Base-by-base conservation (phyloP, 2,113 vertebrate genomes). In the Vireo altiloquus region DNA sequence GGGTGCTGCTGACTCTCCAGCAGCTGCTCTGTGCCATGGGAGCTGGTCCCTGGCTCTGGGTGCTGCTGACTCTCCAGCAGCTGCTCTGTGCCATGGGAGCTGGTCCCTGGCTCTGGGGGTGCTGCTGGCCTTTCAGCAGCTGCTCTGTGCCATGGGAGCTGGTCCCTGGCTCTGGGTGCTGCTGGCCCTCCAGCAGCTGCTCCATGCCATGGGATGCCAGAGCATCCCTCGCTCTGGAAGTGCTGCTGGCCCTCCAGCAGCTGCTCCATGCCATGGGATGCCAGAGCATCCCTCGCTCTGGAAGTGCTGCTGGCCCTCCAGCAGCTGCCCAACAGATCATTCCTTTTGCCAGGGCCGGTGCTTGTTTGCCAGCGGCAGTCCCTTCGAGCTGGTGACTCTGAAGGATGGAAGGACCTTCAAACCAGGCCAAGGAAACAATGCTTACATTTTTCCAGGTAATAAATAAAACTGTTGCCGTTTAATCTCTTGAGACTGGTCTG, bases 351-450 rank as follows among this genome's bases (percentile, higher is more conserved):
- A 99, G 99, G 99, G 99, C 19, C 97, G 98, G 12, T 99, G 99
- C 97, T 96, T 99, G 70, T 99, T 99, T 97, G 99, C 99, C 82
- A 99, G 99, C 10, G 99, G 99, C 44, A 99, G 99, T 84, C 99
- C 99, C 1, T 99, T 99, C 11, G 98, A 93, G 53, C 98, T 98
- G 7, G 99, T 99, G 78, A 99, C 97, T 59, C 97, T 99, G 70
- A 97, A 94, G 30, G 98, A 99, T 12, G 99, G 99, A 2, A 97
- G 98, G 10, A 96, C 98, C 65, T 98, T 99, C 92, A 99, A 97
- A 20, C 99, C 99, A 5, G 99, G 99, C 69, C 99, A 99, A 94
- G 99, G 99, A 21, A 99, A 99, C 97, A 99, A 99, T 3, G 99
- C 98, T 1, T 99, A 99, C 77, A 99, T 99, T 82, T 99, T 99